Evolutionary conservation across 1,140 invertebrate species (phyloP).

Genomic region (Galendromus occidentalis): DNA sequence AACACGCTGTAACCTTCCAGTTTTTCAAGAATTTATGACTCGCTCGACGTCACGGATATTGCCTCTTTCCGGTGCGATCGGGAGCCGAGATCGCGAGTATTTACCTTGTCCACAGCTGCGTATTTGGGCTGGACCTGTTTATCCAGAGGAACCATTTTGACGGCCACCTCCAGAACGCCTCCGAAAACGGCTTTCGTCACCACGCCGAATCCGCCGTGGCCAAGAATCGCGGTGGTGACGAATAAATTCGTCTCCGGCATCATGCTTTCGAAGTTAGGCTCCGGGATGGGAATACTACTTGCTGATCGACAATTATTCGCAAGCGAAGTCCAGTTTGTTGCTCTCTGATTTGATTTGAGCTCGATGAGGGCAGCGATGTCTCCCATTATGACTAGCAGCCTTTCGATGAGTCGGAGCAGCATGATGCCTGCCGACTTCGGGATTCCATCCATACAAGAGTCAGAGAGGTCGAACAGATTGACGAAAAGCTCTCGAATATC

Average conservation of each 20-base stretch:
- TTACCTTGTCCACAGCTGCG: not conserved
- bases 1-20: not conserved
- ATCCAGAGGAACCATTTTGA: not conserved
- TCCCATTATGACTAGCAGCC: not conserved
- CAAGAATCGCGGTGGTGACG: not conserved
- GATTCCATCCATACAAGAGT: not conserved
- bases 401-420: not conserved
- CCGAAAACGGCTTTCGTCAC: not conserved
- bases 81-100: not conserved
- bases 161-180: not conserved
- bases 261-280: not conserved
- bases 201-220: not conserved
- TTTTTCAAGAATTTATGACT: not conserved
- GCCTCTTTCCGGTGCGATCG: not conserved
- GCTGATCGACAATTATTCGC: not conserved
- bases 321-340: not conserved
- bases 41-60: not conserved
- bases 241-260: not conserved
- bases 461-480: not conserved
- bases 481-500: not conserved
- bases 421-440: not conserved
- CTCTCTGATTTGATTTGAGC: not conserved
- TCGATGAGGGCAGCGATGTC: not conserved
- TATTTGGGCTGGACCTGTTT: not conserved
- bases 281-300: too few species aligned